These are phyloP conservation scores for Drosophila novamexicana DNA, from an alignment of 1,140 invertebrate species.

Conservation along the genomic window DNA sequence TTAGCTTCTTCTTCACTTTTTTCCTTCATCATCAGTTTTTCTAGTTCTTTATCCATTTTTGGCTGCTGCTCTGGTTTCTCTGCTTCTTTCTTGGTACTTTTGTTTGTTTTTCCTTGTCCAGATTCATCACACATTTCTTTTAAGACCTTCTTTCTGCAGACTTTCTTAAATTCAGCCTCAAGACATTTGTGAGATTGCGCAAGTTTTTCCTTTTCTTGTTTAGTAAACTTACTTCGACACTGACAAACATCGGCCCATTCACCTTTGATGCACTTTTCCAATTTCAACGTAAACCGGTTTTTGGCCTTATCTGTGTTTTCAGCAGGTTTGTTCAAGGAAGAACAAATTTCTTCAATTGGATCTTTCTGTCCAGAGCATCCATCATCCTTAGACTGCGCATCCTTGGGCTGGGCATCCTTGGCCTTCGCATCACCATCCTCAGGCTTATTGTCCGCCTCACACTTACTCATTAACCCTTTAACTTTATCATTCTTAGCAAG, in stretches of 20 bases:
- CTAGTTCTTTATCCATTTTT: neutral
- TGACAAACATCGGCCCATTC: conserved; percentile 16
- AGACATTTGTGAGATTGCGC: conserved; percentile 8
- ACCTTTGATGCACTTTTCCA: conserved; percentile 18
- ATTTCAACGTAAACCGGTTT: conserved; percentile 2
- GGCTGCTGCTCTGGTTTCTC: neutral
- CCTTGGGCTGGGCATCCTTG: no score
- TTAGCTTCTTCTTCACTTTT: neutral
- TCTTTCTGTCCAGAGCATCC: neutral
- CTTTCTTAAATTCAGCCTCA: neutral
- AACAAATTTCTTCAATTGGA: neutral
- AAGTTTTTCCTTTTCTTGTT: conserved; percentile 1
- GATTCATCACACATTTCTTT: conserved; percentile 2
- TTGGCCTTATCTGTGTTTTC: neutral
- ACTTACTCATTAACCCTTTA: neutral
- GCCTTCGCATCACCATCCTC: neutral
- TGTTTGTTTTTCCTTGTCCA: neutral
- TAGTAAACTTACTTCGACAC: neutral
- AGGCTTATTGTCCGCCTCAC: neutral
- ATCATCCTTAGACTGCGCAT: no score
- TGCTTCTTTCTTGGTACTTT: neutral
- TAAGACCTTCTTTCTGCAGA: conserved; percentile 8
- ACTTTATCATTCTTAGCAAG: neutral
- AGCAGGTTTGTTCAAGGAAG: neutral
- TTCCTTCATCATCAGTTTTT: neutral